These are phyloP conservation scores for Melinaea menophilus DNA, from an alignment of 2,888 invertebrate species.

Conservation along the genomic window DNA sequence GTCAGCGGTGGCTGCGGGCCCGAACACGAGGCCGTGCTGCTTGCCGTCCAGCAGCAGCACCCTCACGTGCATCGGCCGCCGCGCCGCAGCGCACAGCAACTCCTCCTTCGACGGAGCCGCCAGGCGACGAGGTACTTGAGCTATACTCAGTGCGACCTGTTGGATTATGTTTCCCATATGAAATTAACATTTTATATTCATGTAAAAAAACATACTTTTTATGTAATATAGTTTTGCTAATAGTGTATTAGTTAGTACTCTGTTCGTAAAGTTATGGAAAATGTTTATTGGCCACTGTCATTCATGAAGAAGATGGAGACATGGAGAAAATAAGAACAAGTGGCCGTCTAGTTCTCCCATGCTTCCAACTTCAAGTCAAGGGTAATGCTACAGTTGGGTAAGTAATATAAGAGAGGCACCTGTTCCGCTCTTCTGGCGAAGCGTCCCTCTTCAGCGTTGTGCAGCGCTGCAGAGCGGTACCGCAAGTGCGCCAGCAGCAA, in stretches of 20 bases:
- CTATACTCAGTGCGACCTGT: slow-evolving; percentile 71
- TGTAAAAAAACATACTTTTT: neutral
- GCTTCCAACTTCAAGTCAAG: no score
- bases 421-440: slow-evolving; percentile 95
- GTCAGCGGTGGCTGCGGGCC: slow-evolving; percentile 93
- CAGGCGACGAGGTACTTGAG: slow-evolving; percentile 83
- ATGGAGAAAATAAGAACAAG: no score
- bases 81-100: slow-evolving; percentile 93
- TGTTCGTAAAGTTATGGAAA: no score
- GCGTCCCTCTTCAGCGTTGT: slow-evolving; percentile 92
- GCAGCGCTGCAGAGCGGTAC: slow-evolving; percentile 91
- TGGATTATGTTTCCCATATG: no score
- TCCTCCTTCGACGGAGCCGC: slow-evolving; percentile 96
- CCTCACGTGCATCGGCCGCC: slow-evolving; percentile 92
- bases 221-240: no score
- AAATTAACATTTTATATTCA: neutral
- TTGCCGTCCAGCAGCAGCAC: slow-evolving; percentile 96
- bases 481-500: slow-evolving; percentile 93
- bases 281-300: no score
- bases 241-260: no score
- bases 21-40: slow-evolving; percentile 96
- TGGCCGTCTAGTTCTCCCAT: no score
- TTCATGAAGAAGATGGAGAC: no score
- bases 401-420: slow-evolving; percentile 51
- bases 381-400: no score